phyloP scores from a whole-genome alignment of 2,113 vertebrate genomes.

The Corythornis cristatus region DNA sequence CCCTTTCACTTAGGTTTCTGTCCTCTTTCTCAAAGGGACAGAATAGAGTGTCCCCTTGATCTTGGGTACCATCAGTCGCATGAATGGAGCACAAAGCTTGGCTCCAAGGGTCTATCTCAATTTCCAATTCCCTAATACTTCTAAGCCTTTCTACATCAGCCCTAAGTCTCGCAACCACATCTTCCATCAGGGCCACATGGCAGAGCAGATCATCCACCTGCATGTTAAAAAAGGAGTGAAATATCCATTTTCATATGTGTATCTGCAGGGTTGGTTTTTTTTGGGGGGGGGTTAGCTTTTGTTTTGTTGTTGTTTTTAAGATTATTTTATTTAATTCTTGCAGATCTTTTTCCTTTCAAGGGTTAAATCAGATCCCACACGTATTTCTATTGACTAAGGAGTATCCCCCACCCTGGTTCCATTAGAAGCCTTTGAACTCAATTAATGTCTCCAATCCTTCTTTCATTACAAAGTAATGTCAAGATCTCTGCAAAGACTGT shows the following conservation, averaged over 20 bases:
- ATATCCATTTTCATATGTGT: background rate
- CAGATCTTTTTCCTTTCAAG: background rate
- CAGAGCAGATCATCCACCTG: too few species aligned
- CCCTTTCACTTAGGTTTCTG: too few species aligned
- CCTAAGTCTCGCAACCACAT: too few species aligned
- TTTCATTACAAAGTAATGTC: slow-evolving; percentile 4
- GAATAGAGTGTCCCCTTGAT: too few species aligned
- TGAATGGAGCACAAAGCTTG: too few species aligned
- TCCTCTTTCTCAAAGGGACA: too few species aligned
- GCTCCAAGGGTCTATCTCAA: too few species aligned
- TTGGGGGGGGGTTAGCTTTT: background rate
- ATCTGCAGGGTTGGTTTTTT: accelerated
- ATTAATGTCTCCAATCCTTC: background rate
- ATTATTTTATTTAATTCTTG: background rate
- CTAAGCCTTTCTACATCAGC: too few species aligned
- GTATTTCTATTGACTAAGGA: background rate
- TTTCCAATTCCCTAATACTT: too few species aligned
- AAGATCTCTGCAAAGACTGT: background rate
- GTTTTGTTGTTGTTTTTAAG: accelerated
- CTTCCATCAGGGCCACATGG: too few species aligned
- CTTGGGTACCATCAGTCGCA: too few species aligned
- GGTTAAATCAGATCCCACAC: background rate
- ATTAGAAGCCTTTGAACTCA: slow-evolving; percentile 20
- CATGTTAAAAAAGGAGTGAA: background rate
- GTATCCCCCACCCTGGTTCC: background rate